These are phyloP conservation scores for Elmis aenea DNA, from an alignment of 2,888 invertebrate genomes.

Conservation along the genomic window DNA sequence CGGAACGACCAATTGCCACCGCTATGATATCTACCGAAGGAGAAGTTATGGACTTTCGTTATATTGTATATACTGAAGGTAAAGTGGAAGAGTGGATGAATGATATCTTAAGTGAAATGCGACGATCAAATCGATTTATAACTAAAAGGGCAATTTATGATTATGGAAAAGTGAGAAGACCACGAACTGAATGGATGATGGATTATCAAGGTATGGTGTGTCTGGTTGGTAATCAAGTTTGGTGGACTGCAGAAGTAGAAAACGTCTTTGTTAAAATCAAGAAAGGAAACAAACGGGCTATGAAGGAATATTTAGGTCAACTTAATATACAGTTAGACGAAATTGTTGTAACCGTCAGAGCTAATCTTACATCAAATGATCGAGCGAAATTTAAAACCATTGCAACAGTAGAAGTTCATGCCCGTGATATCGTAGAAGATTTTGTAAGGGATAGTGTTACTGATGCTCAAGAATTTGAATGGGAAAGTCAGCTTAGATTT, in stretches of 20 bases:
- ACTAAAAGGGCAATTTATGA: conserved; percentile 84
- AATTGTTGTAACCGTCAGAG: conserved; percentile 70
- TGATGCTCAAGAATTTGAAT: conserved; percentile 81
- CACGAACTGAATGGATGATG: conserved; percentile 81
- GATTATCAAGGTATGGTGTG: conserved; percentile 70
- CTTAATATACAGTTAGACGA: conserved; percentile 80
- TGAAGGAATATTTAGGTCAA: conserved; percentile 81
- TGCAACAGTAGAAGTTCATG: conserved; percentile 87
- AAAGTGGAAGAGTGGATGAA: conserved; percentile 94
- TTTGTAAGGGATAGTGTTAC: conserved; percentile 78
- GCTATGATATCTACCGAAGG: conserved; percentile 86
- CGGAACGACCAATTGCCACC: conserved; percentile 62
- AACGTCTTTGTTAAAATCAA: conserved; percentile 73
- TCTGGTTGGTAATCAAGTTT: conserved; percentile 77
- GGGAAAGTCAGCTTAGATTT: conserved; percentile 90
- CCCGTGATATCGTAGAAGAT: conserved; percentile 81
- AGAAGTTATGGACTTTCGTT: conserved; percentile 80
- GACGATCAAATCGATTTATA: conserved; percentile 72
- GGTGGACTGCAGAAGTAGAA: conserved; percentile 96
- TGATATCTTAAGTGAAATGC: conserved; percentile 77
- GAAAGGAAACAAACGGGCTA: conserved; percentile 75
- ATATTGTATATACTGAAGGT: conserved; percentile 66
- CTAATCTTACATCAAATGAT: conserved; percentile 72
- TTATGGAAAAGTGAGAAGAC: conserved; percentile 68
- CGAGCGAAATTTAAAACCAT: conserved; percentile 83